Evolutionary conservation across 2,888 invertebrate species (phyloP), one percentile per base, ranked within the genome.

Genomic region (Cremastinae sp.): DNA sequence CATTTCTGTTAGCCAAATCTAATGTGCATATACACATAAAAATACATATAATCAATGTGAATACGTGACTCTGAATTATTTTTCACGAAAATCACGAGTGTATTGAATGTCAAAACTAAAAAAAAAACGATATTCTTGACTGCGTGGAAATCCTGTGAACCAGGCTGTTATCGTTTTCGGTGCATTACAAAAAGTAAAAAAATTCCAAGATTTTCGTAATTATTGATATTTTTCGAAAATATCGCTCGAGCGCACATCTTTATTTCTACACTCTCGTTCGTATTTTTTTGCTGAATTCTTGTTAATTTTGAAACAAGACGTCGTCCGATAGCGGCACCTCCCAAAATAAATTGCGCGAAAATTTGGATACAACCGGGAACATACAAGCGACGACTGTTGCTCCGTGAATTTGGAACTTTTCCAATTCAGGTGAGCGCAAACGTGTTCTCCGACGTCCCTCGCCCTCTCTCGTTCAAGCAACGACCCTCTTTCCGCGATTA

Each of bases 321-420:
- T 74, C 69, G 69, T 20, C 74, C 77, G 80, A 79, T 80, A 80
- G 76, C 73, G 68, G 64, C 79, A 78, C 80, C 81, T 82, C 82
- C 83, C 68, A 82, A 84, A 83, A 84, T 83, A 84, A 66, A 81
- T 81, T 75, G 74, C 58, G 69, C 74, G 79, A 82, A 81, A 73
- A 80, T 69, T 79, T 70, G 78, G 79, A 78, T 70, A 74, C 75
- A 75, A 71, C 47, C 41, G 68, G 69, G 53, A 53, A 64, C 14
- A 65, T 65, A 16, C 51, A 74, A 71, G 41, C 20, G 43, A 43
- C 10, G 36, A 58, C 54, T 54, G 68, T 66, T 71, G 54, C 56
- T 70, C 64, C 64, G 53, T 75, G 53, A 64, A 36, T 64, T 81
- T 81, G 81, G 81, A 81, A 78, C 64, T 28, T 41, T 49, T 80